These are phyloP conservation scores for Anneissia japonica DNA, from an alignment of 35 echinoderm and acorn worm species.

Conservation along the genomic window DNA sequence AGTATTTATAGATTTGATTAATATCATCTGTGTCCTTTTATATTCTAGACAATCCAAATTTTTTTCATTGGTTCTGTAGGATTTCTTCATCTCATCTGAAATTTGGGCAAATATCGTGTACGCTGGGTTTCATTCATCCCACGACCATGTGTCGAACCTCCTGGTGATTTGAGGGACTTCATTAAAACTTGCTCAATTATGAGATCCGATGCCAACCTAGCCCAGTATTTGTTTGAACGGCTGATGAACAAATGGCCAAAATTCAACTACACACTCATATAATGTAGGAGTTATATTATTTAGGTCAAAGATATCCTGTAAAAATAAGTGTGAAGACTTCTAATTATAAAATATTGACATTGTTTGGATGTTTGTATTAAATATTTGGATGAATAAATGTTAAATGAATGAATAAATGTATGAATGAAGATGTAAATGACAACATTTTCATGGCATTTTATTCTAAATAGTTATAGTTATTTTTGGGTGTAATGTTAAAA, in stretches of 20 bases:
- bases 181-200: background rate
- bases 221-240: background rate
- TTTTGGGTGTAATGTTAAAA: no score
- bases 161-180: background rate
- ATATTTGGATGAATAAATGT: no score
- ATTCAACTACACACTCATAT: background rate
- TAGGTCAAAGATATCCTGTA: background rate
- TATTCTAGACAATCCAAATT: background rate
- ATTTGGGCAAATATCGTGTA: background rate
- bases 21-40: background rate
- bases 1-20: background rate
- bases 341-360: no score
- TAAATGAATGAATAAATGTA: no score
- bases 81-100: background rate
- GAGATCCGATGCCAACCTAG: background rate
- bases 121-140: conserved; percentile 15
- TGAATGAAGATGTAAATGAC: no score
- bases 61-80: background rate
- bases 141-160: background rate
- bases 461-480: no score
- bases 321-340: background rate
- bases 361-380: no score
- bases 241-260: background rate
- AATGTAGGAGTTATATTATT: background rate
- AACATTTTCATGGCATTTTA: no score